Percentiles rank a stretch among this genome's conserved stretches.
These are phyloP conservation scores for Amphipoea oculea DNA, from an alignment of 2,888 invertebrate species.

Conservation along the genomic window DNA sequence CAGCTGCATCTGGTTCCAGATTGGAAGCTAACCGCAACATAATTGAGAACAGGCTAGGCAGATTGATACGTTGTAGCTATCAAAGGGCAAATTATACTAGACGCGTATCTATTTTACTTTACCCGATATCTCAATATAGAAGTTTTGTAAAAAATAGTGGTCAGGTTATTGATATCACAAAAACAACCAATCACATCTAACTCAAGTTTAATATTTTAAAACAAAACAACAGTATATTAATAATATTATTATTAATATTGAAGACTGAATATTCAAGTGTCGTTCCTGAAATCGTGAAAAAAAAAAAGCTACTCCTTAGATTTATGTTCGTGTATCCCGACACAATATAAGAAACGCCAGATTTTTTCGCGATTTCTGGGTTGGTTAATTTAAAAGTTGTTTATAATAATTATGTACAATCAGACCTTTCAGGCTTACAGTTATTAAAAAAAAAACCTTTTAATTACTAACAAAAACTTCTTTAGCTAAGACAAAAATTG, in stretches of 20 bases:
- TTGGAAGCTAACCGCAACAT: background rate
- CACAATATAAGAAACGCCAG: no score
- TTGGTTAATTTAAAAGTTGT: background rate
- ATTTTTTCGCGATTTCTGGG: background rate
- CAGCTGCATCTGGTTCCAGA: background rate
- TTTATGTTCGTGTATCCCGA: background rate
- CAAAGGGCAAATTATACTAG: background rate
- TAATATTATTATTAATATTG: background rate
- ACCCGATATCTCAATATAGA: background rate
- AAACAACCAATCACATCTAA: slow-evolving; percentile 8
- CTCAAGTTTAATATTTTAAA: slow-evolving; percentile 26
- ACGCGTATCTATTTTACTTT: background rate
- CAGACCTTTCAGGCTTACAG: background rate
- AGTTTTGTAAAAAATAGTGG: background rate
- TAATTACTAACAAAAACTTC: background rate
- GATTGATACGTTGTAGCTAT: background rate
- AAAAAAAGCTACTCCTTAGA: background rate
- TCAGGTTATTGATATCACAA: background rate
- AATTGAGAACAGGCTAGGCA: background rate
- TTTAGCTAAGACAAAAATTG: background rate
- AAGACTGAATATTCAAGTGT: no score
- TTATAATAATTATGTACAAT: background rate
- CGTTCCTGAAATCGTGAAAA: background rate
- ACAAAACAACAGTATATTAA: slow-evolving; percentile 23
- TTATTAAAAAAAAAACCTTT: background rate